Base-by-base conservation (phyloP, 2,888 invertebrate genomes). In the Nomada lathburiana region DNA sequence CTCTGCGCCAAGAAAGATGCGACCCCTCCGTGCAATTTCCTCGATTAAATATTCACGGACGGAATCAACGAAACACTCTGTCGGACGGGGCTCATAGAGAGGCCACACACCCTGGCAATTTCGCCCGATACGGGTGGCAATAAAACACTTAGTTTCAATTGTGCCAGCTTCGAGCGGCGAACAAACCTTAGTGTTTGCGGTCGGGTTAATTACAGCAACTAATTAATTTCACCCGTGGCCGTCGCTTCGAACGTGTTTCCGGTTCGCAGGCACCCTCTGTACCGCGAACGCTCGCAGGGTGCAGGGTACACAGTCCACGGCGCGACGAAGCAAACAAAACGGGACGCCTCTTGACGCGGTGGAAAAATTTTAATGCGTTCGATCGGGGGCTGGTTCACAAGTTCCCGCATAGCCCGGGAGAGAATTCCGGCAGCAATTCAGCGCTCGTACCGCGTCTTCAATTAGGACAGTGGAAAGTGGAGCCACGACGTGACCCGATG, bases 401-500 rank as follows among this genome's bases (percentile, higher is more conserved):
- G 36, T 36, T 36, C 36, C 36, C 36, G 36, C 36, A 36, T 36
- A 36, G 36, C 0, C 7, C 7, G 36, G 36, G 36, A 36, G 1
- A 29, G 29, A 72, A 75, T 71, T 71, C 71, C 53, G 23, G 59
- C 23, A 26, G 26, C 9, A 55, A 69, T 72, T 64, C 69, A 42
- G 36, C 1, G 23, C 44, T 68, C 62, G 67, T 70, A 50, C 42
- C 16, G 71, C 42, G 59, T 65, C 62, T 85, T 87, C 78, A 85
- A 87, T 85, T 86, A 82, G 84, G 52, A 29, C 53, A n/a, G 47
- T 70, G 62, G 63, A 73, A 71, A 67, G 70, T 70, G 18, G 59
- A 80, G 74, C 77, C 68, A 57, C 72, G 73, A 79, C 82, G 79
- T 70, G 86, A 81, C 73, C 71, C 57, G 67, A 26, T 64, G 73